Conservation (phyloP, 2,888 invertebrate genomes). For the Sphaeridia pumilis region DNA sequence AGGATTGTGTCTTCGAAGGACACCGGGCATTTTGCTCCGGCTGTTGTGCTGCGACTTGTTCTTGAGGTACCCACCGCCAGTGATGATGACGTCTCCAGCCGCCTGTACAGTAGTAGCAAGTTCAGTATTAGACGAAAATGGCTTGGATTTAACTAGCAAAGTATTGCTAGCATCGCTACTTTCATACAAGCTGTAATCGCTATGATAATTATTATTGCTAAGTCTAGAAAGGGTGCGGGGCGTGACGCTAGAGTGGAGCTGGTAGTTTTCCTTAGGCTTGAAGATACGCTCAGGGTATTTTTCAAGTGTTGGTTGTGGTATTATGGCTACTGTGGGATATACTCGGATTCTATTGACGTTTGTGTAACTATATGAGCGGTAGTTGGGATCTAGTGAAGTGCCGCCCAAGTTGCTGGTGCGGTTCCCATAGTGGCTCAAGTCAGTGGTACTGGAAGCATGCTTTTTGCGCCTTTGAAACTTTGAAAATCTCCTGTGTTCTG, state of each 20-base stretch:
- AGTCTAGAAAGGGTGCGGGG: background rate
- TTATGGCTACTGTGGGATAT: background rate
- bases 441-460: too few species aligned
- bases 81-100: too few species aligned
- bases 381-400: background rate
- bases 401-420: too few species aligned
- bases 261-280: conserved; percentile 6
- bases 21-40: conserved; percentile 17
- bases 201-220: background rate
- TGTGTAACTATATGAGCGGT: background rate
- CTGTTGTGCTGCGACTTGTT: conserved; percentile 1
- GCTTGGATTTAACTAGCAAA: background rate
- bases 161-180: too few species aligned
- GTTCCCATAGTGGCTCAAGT: too few species aligned
- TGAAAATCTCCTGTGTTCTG: background rate
- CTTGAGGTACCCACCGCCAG: conserved; percentile 7
- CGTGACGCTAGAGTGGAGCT: background rate
- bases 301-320: conserved; percentile 9
- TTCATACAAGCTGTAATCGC: too few species aligned
- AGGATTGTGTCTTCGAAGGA: conserved; percentile 31
- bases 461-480: background rate
- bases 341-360: background rate
- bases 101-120: conserved; percentile 6
- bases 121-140: background rate
- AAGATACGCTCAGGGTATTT: conserved; percentile 8